phyloP scores from a whole-genome alignment of 2,888 invertebrate genomes.

The Hirtodrosophila histrioides region DNA sequence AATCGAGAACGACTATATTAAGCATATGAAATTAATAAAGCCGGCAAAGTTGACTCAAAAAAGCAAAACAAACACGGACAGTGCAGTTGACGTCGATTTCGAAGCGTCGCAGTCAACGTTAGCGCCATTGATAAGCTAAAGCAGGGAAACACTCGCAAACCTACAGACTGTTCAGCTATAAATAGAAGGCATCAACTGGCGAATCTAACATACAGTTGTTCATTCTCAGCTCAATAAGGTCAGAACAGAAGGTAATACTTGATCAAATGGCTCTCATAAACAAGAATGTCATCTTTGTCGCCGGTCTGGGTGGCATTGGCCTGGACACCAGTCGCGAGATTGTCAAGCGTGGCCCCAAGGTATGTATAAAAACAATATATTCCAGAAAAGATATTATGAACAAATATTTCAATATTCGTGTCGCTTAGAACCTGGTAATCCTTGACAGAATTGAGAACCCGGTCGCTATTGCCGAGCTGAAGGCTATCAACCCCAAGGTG shows the following conservation, averaged over 20 bases:
- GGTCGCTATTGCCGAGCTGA: conserved; percentile 59
- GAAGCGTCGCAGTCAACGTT: background rate
- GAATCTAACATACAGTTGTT: conserved; percentile 28
- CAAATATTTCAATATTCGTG: background rate
- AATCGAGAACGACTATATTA: conserved; percentile 3
- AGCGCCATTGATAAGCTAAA: conserved; percentile 36
- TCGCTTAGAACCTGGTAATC: conserved; percentile 74
- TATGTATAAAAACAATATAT: conserved; percentile 19
- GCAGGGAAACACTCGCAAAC: conserved; percentile 7
- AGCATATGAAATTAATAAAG: conserved; percentile 5
- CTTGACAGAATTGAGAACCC: conserved; percentile 70
- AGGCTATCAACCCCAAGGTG: conserved; percentile 60
- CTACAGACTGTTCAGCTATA: conserved; percentile 42
- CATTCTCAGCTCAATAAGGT: conserved; percentile 37
- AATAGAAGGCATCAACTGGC: conserved; percentile 31
- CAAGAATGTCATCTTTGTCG: conserved; percentile 77
- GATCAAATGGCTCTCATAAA: conserved; percentile 61
- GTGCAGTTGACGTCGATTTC: background rate
- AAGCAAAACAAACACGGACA: conserved; percentile 11
- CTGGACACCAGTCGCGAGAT: conserved; percentile 73
- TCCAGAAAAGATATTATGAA: background rate
- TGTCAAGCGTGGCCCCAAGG: conserved; percentile 58
- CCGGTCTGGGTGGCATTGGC: conserved; percentile 80
- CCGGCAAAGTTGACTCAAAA: conserved; percentile 20
- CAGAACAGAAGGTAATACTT: conserved; percentile 12